Evolutionary conservation across 2,888 invertebrate species (phyloP), one percentile per base, ranked within the genome.

Genomic region (Linnaemya vulpina): DNA sequence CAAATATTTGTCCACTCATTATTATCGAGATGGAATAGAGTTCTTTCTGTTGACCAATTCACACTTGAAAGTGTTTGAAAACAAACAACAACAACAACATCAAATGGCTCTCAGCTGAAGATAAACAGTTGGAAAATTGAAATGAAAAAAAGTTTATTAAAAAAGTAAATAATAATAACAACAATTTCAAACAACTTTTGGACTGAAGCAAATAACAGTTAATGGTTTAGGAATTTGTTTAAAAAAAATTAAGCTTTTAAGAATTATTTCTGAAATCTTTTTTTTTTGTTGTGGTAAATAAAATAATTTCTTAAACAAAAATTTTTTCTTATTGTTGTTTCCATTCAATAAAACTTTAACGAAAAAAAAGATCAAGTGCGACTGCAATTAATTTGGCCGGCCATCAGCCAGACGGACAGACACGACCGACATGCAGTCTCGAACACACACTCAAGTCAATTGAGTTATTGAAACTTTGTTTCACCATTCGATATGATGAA

Each of bases 391-490:
- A 55, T 3, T 55, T 55, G 11, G 3, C 46, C 15, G 15, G 1
- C 46, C 8, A 25, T 11, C 38, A 58, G 43, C 13, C 22, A 58
- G 43, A 20, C 22, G n/a, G 38, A 40, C 53, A 40, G 38, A 46
- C 46, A 15, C 10, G 2, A 8, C 7, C 10, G 20, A 8, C 30
- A 30, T 30, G 30, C 30, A 30, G 30, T 5, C 30, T 30, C 30
- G 1, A 3, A 53, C 4, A 63, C 22, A 22, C 43, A 25, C 43
- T 43, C 15, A 63, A 55, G 46, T 55, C 76, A 67, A 77, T 68
- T 38, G 60, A 60, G 30, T 40, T 76, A 78, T 30, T 53, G 60
- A 78, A 62, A 78, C 68, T 70, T 70, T 62, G 40, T 53, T 25
- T 65, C 65, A 76, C 43, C 65, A 76, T 76, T 30, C 25, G 53